Percentiles rank a stretch among this genome's conserved stretches.
Evolutionary conservation across 2,113 vertebrate genomes (phyloP).

Genomic region (Butorides virescens): DNA sequence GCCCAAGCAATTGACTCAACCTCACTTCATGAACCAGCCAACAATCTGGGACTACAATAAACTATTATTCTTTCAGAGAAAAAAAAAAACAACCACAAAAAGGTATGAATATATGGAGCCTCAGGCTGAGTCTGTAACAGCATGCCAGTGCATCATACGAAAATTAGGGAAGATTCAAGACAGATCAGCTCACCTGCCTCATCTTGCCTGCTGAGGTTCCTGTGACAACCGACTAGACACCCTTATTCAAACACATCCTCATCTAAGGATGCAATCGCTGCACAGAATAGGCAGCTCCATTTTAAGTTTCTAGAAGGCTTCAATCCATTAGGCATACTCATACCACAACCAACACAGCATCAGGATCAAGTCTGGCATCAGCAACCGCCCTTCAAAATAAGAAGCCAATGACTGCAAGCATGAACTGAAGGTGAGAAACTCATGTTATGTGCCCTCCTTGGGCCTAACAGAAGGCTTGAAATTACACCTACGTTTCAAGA

Average conservation of each 20-base stretch:
- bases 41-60: background rate
- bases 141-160: background rate
- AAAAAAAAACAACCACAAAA: background rate
- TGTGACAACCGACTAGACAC: background rate
- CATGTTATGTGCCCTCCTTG: accelerated
- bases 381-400: background rate
- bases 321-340: background rate
- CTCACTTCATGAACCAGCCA: background rate
- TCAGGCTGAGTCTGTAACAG: background rate
- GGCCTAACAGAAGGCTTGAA: background rate
- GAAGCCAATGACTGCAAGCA: background rate
- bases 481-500: background rate
- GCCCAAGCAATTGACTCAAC: background rate
- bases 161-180: background rate
- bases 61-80: background rate
- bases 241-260: background rate
- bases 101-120: background rate
- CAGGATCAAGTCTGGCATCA: background rate
- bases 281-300: background rate
- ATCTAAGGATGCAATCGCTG: background rate
- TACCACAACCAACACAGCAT: background rate
- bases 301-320: background rate
- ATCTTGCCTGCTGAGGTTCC: background rate
- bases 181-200: background rate
- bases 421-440: background rate